These are phyloP conservation scores for Paralichthys olivaceus DNA, from an alignment of 2,113 vertebrate species.

Conservation along the genomic window DNA sequence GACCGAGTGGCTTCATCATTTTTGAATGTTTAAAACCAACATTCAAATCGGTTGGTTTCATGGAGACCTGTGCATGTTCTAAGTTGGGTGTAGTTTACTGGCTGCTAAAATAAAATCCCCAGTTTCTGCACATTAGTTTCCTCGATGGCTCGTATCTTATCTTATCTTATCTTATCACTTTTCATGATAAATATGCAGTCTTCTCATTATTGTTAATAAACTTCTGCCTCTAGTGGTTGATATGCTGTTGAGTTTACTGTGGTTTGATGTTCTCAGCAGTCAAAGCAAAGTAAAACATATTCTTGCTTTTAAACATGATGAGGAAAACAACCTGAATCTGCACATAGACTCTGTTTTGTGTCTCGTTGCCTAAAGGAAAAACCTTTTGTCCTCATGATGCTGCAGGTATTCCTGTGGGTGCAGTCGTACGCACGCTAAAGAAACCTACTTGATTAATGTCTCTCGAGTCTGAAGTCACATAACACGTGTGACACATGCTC, in stretches of 20 bases:
- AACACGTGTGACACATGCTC: not conserved
- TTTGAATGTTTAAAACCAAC: constrained; percentile 28
- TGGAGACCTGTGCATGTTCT: constrained; percentile 1
- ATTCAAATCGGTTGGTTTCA: constrained; percentile 37
- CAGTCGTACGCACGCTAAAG: not conserved
- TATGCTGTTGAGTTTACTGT: too few species aligned
- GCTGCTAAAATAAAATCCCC: too few species aligned
- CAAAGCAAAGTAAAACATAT: too few species aligned
- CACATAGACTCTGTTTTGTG: not conserved
- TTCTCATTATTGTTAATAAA: too few species aligned
- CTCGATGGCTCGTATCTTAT: not conserved
- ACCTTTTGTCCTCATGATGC: not conserved
- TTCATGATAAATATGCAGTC: too few species aligned
- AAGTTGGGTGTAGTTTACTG: not conserved
- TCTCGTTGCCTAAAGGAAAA: not conserved
- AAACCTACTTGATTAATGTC: not conserved
- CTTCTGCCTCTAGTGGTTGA: too few species aligned
- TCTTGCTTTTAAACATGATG: too few species aligned
- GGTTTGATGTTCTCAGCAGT: too few species aligned
- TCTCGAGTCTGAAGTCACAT: not conserved
- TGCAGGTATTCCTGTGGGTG: not conserved
- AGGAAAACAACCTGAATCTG: too few species aligned
- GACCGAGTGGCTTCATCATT: not conserved
- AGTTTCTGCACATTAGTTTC: not conserved
- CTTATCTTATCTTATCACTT: not conserved